Evolutionary conservation across 2,113 vertebrate genomes (phyloP), one percentile per base, ranked within the genome.

Genomic region (Callopanchax toddi): DNA sequence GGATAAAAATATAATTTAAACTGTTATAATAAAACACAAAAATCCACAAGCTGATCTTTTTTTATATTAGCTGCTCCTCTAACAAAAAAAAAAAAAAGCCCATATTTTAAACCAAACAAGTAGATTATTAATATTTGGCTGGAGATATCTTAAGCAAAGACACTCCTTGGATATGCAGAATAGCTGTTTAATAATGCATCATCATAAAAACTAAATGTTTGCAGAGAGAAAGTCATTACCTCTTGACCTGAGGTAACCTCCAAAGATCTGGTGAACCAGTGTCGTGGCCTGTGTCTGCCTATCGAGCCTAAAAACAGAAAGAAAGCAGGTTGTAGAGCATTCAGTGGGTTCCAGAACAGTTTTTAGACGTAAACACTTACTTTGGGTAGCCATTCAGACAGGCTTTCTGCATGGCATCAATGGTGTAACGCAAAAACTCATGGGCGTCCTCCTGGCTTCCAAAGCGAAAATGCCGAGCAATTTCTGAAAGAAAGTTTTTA

Each of bases 361-460:
- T n/a, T 15, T 12, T 16, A 6, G 2, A 12, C 6, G 10, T 18
- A 26, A 25, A 52, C 40, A 54, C 92, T n/a, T 92, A 99, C 97
- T 93, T 96, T 20, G 95, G 93, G 45, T 91, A 96, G 70, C 93
- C 94, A 0, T 91, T 95, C 20, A 99, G 87, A 79, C 96, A 99
- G 81, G 97, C 95, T 87, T 93, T 95, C 90, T 99, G 97, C 96
- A 99, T 98, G 82, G 97, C 97, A 0, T 99, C 96, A 0, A 99
- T 93, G 67, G 94, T 96, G 76, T 96, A 98, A 11, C 97, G 94
- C 74, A 99, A 80, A 78, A 99, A 99, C 58, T 99, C 97, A 0
- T 99, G 97, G 0, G 97, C 97, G 0, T 99, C 97, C 83, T 99
- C 97, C 71, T 99, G 97, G 64, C 89, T 96, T 26, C 97, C 96